A percentile compares a stretch with the other conserved stretches of the same genome.
These are phyloP conservation scores for Melanchra persicariae DNA, from an alignment of 2,888 invertebrate species.

Conservation along the genomic window DNA sequence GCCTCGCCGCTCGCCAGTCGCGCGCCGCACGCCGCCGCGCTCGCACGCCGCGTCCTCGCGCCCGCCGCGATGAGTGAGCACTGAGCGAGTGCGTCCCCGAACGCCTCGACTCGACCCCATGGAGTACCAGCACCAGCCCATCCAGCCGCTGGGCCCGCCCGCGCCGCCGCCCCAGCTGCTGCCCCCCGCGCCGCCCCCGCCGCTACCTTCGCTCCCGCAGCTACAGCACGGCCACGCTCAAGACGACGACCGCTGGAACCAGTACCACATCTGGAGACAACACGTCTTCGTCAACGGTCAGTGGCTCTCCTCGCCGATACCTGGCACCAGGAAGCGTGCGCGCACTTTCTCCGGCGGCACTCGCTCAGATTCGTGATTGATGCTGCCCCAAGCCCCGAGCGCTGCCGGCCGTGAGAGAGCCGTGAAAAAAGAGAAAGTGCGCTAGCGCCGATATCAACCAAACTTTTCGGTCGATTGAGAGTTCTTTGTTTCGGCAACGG, in stretches of 20 bases:
- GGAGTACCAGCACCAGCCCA: conserved; percentile 89
- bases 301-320: conserved; percentile 71
- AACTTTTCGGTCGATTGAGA: conserved; percentile 82
- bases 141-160: conserved; percentile 91
- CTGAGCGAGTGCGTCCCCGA: conserved; percentile 79
- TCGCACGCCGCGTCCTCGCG: conserved; percentile 76
- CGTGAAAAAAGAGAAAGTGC: conserved; percentile 85
- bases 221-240: conserved; percentile 91
- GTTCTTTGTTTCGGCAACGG: conserved; percentile 80
- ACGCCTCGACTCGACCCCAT: conserved; percentile 80
- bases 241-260: conserved; percentile 93
- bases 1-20: conserved; percentile 75
- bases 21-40: conserved; percentile 79
- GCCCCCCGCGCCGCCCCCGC: conserved; percentile 90
- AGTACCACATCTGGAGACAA: conserved; percentile 95
- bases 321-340: conserved; percentile 70
- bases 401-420: conserved; percentile 66
- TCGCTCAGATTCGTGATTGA: conserved; percentile 66
- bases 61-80: conserved; percentile 86
- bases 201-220: conserved; percentile 92
- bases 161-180: conserved; percentile 92
- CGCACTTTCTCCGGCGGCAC: conserved; percentile 78
- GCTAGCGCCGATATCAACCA: conserved; percentile 79
- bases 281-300: conserved; percentile 95
- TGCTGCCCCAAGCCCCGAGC: conserved; percentile 62